Conservation (phyloP, 2,797 vertebrate species). For the Muscicapa striata region DNA sequence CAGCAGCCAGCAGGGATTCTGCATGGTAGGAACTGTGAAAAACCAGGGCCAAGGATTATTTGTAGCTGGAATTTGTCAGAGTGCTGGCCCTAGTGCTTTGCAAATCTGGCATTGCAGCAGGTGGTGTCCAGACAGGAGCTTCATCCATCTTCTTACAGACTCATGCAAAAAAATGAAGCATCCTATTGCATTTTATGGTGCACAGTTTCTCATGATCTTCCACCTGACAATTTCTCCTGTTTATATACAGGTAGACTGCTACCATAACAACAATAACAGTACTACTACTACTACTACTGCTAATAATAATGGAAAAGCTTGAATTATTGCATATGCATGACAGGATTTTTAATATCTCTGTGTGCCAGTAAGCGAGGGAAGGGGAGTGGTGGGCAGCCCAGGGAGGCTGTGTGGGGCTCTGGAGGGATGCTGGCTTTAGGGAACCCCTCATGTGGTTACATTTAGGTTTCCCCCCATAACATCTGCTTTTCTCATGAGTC, state of each 20-base stretch:
- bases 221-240: background rate
- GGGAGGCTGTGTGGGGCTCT: fast-evolving
- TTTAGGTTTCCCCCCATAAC: background rate
- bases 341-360: background rate
- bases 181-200: background rate
- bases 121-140: background rate
- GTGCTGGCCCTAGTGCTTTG: background rate
- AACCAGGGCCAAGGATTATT: background rate
- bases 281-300: background rate
- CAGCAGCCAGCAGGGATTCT: background rate
- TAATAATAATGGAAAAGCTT: background rate
- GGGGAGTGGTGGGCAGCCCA: background rate
- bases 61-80: background rate
- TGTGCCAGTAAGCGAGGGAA: background rate
- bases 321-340: background rate
- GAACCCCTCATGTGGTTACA: background rate
- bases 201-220: conserved; percentile 3
- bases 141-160: background rate
- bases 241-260: background rate
- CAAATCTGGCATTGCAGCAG: fast-evolving
- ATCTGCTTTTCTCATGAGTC: background rate
- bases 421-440: background rate
- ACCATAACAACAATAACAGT: background rate
- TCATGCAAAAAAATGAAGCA: background rate
- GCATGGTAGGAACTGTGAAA: background rate